phyloP scores from a whole-genome alignment of 1,140 invertebrate species.

The Fopius arisanus region DNA sequence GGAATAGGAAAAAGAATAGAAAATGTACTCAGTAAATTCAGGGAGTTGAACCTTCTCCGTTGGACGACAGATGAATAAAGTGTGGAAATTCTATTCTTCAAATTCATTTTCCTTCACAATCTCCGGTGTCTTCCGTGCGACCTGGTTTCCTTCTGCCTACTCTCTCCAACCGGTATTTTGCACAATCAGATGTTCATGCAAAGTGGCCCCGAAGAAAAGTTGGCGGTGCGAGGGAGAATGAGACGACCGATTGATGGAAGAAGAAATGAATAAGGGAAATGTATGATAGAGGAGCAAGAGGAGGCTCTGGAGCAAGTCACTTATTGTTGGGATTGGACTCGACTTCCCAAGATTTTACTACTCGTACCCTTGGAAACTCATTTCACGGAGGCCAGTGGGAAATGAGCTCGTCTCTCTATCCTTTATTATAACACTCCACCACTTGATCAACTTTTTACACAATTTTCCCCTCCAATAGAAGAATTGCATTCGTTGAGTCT shows the following conservation, averaged over 20 bases:
- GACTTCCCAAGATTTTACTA: neutral
- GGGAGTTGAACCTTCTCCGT: neutral
- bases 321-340: neutral
- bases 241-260: neutral
- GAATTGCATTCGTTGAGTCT: too few relatives aligned
- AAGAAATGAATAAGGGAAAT: neutral
- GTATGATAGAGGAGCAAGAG: neutral
- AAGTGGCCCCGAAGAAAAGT: neutral
- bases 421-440: neutral
- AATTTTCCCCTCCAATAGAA: too few relatives aligned
- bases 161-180: neutral
- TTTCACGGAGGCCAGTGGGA: neutral
- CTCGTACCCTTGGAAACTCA: neutral
- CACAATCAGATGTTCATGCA: slow-evolving; percentile 1
- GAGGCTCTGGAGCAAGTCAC: neutral
- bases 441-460: too few relatives aligned
- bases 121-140: neutral
- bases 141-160: neutral
- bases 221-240: neutral
- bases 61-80: neutral
- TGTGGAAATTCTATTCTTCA: slow-evolving; percentile 8
- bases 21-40: neutral
- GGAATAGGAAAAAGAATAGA: neutral
- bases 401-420: neutral
- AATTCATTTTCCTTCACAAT: slow-evolving; percentile 10